These are phyloP conservation scores for Notolepis coatsorum DNA, from an alignment of 2,797 vertebrate genomes.

Conservation along the genomic window DNA sequence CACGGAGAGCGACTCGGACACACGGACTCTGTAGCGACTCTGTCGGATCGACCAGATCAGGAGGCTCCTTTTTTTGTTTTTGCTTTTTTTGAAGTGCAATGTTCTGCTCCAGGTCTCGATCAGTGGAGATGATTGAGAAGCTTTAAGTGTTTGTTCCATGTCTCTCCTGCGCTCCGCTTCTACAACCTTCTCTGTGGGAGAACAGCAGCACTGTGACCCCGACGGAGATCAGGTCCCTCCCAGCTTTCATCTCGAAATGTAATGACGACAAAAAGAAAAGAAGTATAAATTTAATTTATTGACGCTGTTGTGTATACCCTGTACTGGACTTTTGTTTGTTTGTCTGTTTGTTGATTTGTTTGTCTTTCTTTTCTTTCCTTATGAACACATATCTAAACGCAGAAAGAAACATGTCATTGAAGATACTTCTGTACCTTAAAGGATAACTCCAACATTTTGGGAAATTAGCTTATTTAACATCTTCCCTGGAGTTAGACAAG, in stretches of 20 bases:
- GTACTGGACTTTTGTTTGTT: slow-evolving; percentile 45
- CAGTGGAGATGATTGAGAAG: too few species aligned
- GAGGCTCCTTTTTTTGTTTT: slow-evolving; percentile 19
- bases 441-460: too few species aligned
- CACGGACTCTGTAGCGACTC: slow-evolving; percentile 43
- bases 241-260: slow-evolving; percentile 43
- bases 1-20: slow-evolving; percentile 9
- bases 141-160: slow-evolving; percentile 33
- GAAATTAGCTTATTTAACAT: too few species aligned
- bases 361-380: slow-evolving; percentile 47
- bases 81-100: slow-evolving; percentile 13
- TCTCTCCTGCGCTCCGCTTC: slow-evolving; percentile 25
- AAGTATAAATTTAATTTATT: slow-evolving; percentile 76
- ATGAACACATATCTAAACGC: slow-evolving; percentile 46
- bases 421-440: slow-evolving; percentile 22
- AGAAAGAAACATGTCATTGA: slow-evolving; percentile 30
- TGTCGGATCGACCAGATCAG: slow-evolving; percentile 38
- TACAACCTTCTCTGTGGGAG: slow-evolving; percentile 44
- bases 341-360: slow-evolving; percentile 26
- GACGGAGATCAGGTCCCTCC: slow-evolving; percentile 44
- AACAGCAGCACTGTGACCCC: slow-evolving; percentile 78
- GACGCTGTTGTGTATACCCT: slow-evolving; percentile 52
- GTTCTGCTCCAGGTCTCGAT: neutral
- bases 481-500: too few species aligned
- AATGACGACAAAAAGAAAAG: slow-evolving; percentile 34